These are phyloP conservation scores for Gymnobelideus leadbeateri DNA, from an alignment of 2,113 vertebrate species.

Conservation along the genomic window DNA sequence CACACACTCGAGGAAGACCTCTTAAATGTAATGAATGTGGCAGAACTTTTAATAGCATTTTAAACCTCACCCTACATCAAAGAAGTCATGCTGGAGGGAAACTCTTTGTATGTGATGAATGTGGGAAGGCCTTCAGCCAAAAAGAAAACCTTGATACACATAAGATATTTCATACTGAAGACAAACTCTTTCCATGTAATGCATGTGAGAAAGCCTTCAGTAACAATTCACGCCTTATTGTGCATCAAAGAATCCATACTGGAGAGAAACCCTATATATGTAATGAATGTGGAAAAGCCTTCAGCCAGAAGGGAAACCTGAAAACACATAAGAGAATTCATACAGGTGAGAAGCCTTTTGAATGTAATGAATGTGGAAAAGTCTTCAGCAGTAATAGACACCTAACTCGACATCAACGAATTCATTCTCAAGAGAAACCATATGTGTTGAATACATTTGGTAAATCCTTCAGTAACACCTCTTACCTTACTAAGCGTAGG, in stretches of 20 bases:
- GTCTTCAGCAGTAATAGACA: slow-evolving; percentile 65
- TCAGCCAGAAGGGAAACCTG: slow-evolving; percentile 68
- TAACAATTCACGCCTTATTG: slow-evolving; percentile 82
- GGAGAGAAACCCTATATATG: slow-evolving; percentile 75
- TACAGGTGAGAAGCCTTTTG: slow-evolving; percentile 63
- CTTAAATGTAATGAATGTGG: slow-evolving; percentile 4
- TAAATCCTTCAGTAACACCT: slow-evolving; percentile 57
- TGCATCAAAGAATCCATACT: slow-evolving; percentile 78
- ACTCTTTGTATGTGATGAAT: slow-evolving; percentile 16
- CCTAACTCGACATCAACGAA: slow-evolving; percentile 61
- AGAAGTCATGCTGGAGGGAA: slow-evolving; percentile 21
- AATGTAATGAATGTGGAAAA: slow-evolving; percentile 63
- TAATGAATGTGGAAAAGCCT: slow-evolving; percentile 62
- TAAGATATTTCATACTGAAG: slow-evolving; percentile 46
- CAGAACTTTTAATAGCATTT: neutral
- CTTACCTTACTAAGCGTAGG: slow-evolving; percentile 61
- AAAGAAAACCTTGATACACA: neutral
- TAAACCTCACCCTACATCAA: neutral
- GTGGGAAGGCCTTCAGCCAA: slow-evolving; percentile 38
- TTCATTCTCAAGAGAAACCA: slow-evolving; percentile 60
- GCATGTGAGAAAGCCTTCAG: slow-evolving; percentile 72
- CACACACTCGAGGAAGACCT: neutral
- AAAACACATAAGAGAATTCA: slow-evolving; percentile 66
- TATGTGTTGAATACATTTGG: slow-evolving; percentile 51
- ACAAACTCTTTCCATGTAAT: slow-evolving; percentile 61